Conservation (phyloP, 2,797 vertebrate species). For the Carcharodon carcharias region DNA sequence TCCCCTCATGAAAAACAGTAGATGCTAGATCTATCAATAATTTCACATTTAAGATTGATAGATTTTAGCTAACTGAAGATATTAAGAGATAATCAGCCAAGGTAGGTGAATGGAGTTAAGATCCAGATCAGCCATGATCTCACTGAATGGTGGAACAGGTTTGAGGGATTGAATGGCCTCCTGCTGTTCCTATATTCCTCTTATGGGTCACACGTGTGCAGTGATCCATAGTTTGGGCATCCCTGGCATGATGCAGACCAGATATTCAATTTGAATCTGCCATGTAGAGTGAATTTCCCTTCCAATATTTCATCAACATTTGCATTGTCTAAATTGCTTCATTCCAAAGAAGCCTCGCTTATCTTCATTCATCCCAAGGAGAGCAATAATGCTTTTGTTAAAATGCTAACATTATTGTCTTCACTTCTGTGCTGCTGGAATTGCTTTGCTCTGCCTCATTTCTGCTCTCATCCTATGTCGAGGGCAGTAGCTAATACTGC, state of each 20-base stretch:
- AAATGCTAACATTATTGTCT: background rate
- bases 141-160: background rate
- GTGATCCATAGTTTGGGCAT: background rate
- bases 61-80: background rate
- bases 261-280: background rate
- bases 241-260: background rate
- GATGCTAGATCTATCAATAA: background rate
- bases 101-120: background rate
- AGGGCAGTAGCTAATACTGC: background rate
- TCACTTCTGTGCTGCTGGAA: background rate
- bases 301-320: background rate
- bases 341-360: background rate
- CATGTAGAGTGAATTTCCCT: background rate
- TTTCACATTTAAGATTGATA: background rate
- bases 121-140: background rate
- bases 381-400: background rate
- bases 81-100: background rate
- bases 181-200: background rate
- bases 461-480: background rate
- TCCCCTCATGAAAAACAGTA: too few species aligned
- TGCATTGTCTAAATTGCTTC: background rate
- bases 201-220: background rate
- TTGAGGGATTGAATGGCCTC: background rate
- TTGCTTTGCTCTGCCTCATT: background rate
- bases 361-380: background rate